Evolutionary conservation across 2,113 vertebrate genomes (phyloP), one percentile per base, ranked within the genome.

Genomic region (Empidonax alnorum): DNA sequence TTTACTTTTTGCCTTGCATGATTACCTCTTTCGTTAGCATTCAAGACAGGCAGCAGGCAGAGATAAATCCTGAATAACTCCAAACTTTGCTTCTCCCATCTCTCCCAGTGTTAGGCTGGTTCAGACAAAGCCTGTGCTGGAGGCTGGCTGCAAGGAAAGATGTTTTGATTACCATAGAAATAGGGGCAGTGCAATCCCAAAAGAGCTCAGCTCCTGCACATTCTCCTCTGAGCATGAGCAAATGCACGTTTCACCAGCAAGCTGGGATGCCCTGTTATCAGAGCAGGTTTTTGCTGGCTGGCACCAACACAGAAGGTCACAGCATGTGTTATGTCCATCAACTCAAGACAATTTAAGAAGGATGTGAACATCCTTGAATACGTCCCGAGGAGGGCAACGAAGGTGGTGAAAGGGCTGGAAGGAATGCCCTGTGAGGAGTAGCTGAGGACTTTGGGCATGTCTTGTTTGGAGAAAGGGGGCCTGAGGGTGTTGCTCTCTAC

Each of bases 31-130:
- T 47, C 0, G 0, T 89, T 85, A 94, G 69, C 42, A 90, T 84
- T 87, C 2, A 0, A 78, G 87, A 73, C 66, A 78, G 62, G 65
- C 68, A 89, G 33, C 80, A 87, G 68, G 77, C 0, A 0, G 44
- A 91, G 73, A 37, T 91, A 82, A 87, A 37, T 72, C 28, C 37
- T 67, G 73, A 94, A 89, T 46, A 81, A 58, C 41, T 81, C 37
- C 69, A 52, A 95, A 89, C 44, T 95, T 90, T 58, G 24, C n/a
- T 87, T 95, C 58, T 95, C 39, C 59, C 68, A 78, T 66, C 73
- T 74, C 66, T 76, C 52, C 61, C 56, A 35, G 73, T 8, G 3
- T 35, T 74, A 39, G 61, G 20, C 17, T 4, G 66, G 47, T 82
- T 84, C 69, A 88, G 46, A 76, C 66, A 92, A 93, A 56, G 44